Base-by-base conservation (phyloP, 1,140 invertebrate species). In the Drosophila kanapiae region DNA sequence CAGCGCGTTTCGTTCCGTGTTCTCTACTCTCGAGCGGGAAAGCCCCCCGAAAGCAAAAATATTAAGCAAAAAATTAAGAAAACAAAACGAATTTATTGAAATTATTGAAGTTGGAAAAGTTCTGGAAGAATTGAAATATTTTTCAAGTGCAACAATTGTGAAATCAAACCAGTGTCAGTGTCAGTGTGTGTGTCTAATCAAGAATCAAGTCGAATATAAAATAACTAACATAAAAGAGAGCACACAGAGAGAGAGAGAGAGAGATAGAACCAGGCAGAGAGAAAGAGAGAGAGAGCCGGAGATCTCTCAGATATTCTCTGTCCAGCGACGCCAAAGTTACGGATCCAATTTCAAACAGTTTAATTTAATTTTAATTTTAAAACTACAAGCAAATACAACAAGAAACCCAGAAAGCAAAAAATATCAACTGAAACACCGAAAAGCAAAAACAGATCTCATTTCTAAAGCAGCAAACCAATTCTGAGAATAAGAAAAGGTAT, bases 401-500 rank as follows among this genome's bases (percentile, higher is more conserved):
- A 84, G 42, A 23, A 23, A 38, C 56, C 33, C 49, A 58, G 13
- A 67, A 70, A 59, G 40, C 13, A 56, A 69, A 76, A 56, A 72
- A 47, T 48, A 51, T 10, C 31, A 38, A 70, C 31, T 11, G 70
- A 75, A 76, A 40, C 58, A 56, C 38, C 23, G 43, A 57, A 63
- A 79, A 18, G 47, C 27, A 57, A 57, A 71, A 71, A 57, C 40
- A 27, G 27, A 51, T 74, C 60, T 65, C 71, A 67, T 76, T 67
- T 68, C 23, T 53, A 56, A 53, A 58, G 43, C 64, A 72, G 69
- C 65, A 59, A 59, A 71, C 65, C 40, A 58, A 71, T 47, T 72
- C 45, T 49, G 70, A 51, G 79, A 87, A 84, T 88, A 81, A 80
- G 80, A 90, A 88, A 88, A 88, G 84, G 85, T 88, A 88, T 88